A percentile compares a stretch with the other conserved stretches of the same genome.
Evolutionary conservation across 2,888 invertebrate species (phyloP).

Genomic region (Pediacus dermestoides): DNA sequence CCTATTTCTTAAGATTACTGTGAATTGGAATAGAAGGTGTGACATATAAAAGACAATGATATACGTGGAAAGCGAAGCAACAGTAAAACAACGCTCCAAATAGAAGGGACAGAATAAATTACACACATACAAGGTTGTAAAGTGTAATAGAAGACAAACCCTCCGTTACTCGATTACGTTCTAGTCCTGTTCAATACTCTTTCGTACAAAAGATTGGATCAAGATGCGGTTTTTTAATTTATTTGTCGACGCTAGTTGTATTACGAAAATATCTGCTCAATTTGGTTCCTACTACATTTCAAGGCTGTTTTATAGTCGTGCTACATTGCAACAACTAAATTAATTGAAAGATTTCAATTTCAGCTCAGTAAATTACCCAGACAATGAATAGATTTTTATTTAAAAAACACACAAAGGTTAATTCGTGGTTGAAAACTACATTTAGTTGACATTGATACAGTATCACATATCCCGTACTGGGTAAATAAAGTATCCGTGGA

Average conservation of each 20-base stretch:
- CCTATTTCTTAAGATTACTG: conserved; percentile 10
- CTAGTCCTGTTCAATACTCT: conserved; percentile 29
- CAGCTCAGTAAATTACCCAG: too few relatives aligned
- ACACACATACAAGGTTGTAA: conserved; percentile 29
- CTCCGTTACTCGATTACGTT: conserved; percentile 26
- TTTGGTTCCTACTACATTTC: too few relatives aligned
- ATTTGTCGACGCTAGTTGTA: too few relatives aligned
- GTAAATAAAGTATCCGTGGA: conserved; percentile 2
- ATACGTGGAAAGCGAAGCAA: conserved; percentile 13
- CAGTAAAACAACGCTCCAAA: conserved; percentile 20
- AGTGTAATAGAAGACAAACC: conserved; percentile 27
- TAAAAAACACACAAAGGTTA: too few relatives aligned
- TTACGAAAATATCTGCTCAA: too few relatives aligned
- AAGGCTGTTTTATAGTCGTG: too few relatives aligned
- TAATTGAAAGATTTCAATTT: too few relatives aligned
- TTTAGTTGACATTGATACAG: conserved; percentile 5
- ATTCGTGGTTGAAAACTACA: too few relatives aligned
- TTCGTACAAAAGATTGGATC: conserved; percentile 32
- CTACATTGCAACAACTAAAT: too few relatives aligned
- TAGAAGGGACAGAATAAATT: conserved; percentile 33
- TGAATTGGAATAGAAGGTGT: conserved; percentile 16
- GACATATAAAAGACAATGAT: conserved; percentile 16
- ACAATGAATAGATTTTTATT: too few relatives aligned
- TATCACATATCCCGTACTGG: neutral
- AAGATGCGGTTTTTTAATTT: conserved; percentile 29